These are phyloP conservation scores for Eublepharis macularius DNA, from an alignment of 2,113 vertebrate species.

Conservation along the genomic window DNA sequence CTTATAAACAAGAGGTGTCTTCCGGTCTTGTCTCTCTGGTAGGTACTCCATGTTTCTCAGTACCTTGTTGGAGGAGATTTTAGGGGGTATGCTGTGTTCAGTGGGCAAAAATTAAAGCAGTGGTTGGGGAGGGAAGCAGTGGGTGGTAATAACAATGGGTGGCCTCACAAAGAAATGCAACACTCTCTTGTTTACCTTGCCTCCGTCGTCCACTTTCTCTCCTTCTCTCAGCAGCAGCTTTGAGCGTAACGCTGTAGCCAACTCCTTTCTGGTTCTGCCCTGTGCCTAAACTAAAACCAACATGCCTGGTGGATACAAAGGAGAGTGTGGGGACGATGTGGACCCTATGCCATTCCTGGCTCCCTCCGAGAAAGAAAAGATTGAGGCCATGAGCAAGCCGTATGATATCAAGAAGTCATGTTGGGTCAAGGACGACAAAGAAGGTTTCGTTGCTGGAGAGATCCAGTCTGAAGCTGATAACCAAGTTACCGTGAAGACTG, in stretches of 20 bases:
- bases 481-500: constrained; percentile 25
- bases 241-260: constrained; percentile 7
- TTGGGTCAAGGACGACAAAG: constrained; percentile 54
- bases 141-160: neutral
- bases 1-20: neutral
- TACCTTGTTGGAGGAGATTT: neutral
- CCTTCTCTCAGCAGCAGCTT: neutral
- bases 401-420: constrained; percentile 54
- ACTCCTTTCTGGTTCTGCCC: neutral
- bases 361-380: constrained; percentile 45
- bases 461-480: constrained; percentile 57
- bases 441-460: constrained; percentile 41
- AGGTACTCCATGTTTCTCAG: neutral
- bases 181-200: no score
- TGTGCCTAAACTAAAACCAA: constrained; percentile 18
- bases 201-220: neutral
- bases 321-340: constrained; percentile 36
- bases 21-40: constrained; percentile 5
- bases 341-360: constrained; percentile 49
- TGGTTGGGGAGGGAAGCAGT: neutral
- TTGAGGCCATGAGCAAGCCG: constrained; percentile 40
- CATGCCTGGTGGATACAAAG: constrained; percentile 38
- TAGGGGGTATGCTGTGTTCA: neutral
- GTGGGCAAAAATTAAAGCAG: neutral
- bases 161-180: neutral